Evolutionary conservation across 2,113 vertebrate genomes (phyloP).

Genomic region (Acinonyx jubatus): DNA sequence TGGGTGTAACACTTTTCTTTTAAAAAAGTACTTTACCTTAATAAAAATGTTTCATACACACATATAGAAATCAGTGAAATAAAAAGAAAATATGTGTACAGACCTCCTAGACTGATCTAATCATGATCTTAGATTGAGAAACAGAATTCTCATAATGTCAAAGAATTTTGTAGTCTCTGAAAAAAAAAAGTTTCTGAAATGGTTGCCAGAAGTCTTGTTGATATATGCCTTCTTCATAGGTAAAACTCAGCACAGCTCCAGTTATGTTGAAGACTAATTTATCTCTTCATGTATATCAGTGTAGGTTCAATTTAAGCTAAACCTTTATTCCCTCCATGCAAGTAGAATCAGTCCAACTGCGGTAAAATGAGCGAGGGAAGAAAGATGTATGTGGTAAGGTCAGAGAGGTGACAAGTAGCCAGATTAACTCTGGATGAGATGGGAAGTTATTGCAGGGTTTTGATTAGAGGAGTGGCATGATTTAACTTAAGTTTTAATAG

Average conservation of each 20-base stretch:
- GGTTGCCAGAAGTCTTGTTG: not conserved
- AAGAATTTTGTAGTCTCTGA: not conserved
- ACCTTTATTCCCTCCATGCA: not conserved
- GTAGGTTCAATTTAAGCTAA: not conserved
- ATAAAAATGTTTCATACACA: slow-evolving; percentile 3
- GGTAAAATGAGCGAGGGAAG: not conserved
- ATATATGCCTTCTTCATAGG: not conserved
- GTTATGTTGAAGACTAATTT: not conserved
- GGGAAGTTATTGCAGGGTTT: not conserved
- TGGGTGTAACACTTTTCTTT: not conserved
- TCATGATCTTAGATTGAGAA: slow-evolving; percentile 4
- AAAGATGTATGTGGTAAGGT: not conserved
- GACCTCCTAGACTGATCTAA: not conserved
- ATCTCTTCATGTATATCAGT: not conserved
- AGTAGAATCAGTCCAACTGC: not conserved
- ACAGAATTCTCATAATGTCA: not conserved
- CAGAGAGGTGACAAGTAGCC: not conserved
- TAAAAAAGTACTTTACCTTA: not conserved
- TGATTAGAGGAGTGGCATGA: not conserved
- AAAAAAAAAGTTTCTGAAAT: not conserved
- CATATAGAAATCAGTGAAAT: not conserved
- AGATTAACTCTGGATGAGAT: not conserved
- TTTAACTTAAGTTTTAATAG: not conserved
- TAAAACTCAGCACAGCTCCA: not conserved
- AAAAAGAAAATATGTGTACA: not conserved